A percentile compares a stretch with the other conserved stretches of the same genome.
Evolutionary conservation across 2,113 vertebrate genomes (phyloP).

Genomic region (Danionella cerebrum): DNA sequence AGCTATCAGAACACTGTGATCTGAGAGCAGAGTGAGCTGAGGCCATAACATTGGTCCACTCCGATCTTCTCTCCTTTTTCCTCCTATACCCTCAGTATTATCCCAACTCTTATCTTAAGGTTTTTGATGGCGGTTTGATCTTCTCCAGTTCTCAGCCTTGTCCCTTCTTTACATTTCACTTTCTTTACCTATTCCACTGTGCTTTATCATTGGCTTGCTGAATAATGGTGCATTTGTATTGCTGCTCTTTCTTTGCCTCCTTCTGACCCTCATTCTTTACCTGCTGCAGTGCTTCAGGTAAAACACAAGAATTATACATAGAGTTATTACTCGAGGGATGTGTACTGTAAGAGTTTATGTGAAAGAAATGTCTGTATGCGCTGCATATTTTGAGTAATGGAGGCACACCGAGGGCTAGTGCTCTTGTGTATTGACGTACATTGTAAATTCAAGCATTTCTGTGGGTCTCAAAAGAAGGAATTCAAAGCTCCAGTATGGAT

Average conservation of each 20-base stretch:
- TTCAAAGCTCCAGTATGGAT: not conserved
- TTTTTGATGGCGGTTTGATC: slow-evolving; percentile 4
- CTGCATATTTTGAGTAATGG: not conserved
- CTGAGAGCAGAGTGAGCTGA: slow-evolving; percentile 51
- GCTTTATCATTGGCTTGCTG: not conserved
- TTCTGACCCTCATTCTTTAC: not conserved
- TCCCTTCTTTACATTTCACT: not conserved
- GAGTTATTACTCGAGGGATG: not conserved
- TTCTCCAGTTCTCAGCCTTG: not conserved
- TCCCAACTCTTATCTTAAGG: not conserved
- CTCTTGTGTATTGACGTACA: slow-evolving; percentile 4
- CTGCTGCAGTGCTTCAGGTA: slow-evolving; percentile 8
- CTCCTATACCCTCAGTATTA: too few species aligned
- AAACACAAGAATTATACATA: not conserved
- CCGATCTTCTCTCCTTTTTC: slow-evolving; percentile 12
- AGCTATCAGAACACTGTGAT: slow-evolving; percentile 53
- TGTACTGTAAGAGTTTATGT: not conserved
- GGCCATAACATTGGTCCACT: slow-evolving; percentile 34
- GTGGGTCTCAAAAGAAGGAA: not conserved
- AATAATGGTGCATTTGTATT: not conserved
- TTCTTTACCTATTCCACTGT: not conserved
- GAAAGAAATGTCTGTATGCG: not conserved
- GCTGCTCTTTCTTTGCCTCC: not conserved
- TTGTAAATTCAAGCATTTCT: not conserved
- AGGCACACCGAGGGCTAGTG: slow-evolving; percentile 1